Base-by-base conservation (phyloP, 2,888 invertebrate species). In the Dynastes hyllus region DNA sequence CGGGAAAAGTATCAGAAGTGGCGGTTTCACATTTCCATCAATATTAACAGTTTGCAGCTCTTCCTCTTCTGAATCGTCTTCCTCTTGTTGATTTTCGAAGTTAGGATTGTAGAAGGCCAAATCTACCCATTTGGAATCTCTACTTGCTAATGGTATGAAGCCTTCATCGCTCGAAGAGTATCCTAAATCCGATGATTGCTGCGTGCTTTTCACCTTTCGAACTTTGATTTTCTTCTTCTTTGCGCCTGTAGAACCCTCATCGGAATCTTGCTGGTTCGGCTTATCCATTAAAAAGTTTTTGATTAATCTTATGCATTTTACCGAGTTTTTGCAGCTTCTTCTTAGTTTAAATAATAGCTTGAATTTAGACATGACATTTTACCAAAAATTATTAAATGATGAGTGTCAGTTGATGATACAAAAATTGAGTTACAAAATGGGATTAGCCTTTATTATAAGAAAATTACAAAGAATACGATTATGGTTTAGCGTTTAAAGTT, bases 111-210 rank as follows among this genome's bases (percentile, higher is more conserved):
- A 89, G 80, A 82, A 89, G 87, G 82, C 90, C 88, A 83, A 88
- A 87, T 83, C 84, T 11, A 82, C 83, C 91, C 91, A 91, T 87
- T 90, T 90, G 0, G 91, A 91, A 84, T 91, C 91, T 85, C 90
- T 90, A 11, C 90, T 90, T 80, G 90, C 84, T 76, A 91, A 84
- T 2, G 90, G 89, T 71, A 85, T 82, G 66, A 83, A 83, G n/a
- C 81, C 80, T 32, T 85, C 83, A 8, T 82, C 79, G 70, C 81
- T 81, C 11, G 81, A 80, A 32, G 79, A 80, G 61, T 71, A 66
- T 40, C 73, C 50, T 1, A 81, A 16, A 51, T 79, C 77, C 45
- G 51, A 6, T 32, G 58, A 70, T 32, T 76, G 77, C 50, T 73
- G 51, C 11, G 45, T 58, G 29, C 66, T 71, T n/a, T 66, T 71